Base-by-base conservation (phyloP, 2,888 invertebrate genomes). In the Synanthedon myopaeformis region DNA sequence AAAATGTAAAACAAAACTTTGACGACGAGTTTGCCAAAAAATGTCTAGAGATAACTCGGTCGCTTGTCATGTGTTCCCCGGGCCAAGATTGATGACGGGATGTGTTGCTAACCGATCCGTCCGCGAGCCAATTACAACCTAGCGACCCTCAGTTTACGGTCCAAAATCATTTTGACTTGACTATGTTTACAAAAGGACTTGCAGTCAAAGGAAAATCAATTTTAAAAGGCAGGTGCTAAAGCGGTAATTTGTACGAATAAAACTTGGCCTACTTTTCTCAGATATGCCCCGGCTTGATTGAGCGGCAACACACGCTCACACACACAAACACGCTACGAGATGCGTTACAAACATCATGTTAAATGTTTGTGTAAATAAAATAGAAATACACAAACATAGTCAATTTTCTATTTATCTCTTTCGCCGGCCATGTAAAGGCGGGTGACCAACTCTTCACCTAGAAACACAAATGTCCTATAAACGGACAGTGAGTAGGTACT, bases 81-180 rank as follows among this genome's bases (percentile, higher is more conserved):
- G 51, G 65, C 52, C 55, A 57, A 59, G 69, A 72, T 72, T 73
- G 70, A 72, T 74, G 59, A 19, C 19, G 23, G 49, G 49, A 59
- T 62, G 64, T 67, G 72, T 74, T 74, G 70, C 73, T 70, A 75
- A 61, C 64, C 69, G 54, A 62, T 55, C 53, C 52, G 51, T 53
- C 4, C 41, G 48, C 66, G 61, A 49, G 23, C 59, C 41, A 65
- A 74, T 67, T 60, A 42, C 53, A 57, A 64, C 69, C 64, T 57
- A 64, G 63, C 52, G 41, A 53, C 52, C 19, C 17, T 49, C 12
- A 19, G 17, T 5, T 17, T 49, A 68, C 57, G 59, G 61, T 55
- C 55, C 52, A 56, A 59, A 67, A 58, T 66, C 55, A 54, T 55
- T 53, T 19, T 51, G 23, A 49, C 6, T 8, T 10, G 53, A 19